phyloP scores from a whole-genome alignment of 2,888 invertebrate species.

The Amphipyra tragopoginis region DNA sequence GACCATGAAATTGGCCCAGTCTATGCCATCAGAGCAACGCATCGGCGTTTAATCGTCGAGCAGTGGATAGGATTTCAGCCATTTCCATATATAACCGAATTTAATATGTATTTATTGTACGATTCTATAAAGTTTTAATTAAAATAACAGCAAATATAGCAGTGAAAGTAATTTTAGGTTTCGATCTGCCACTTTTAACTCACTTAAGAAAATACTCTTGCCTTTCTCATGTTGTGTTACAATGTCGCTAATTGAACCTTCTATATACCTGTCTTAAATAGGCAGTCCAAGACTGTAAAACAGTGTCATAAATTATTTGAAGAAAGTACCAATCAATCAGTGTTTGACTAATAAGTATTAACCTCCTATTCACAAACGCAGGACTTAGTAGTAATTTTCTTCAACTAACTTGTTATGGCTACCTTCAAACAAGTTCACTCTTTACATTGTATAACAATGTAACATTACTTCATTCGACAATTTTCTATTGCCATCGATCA shows the following conservation, averaged over 20 bases:
- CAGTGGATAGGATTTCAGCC: conserved; percentile 74
- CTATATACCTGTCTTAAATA: no score
- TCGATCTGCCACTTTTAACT: neutral
- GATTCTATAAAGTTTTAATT: conserved; percentile 35
- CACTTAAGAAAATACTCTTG: neutral
- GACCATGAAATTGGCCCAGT: conserved; percentile 88
- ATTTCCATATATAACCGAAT: conserved; percentile 72
- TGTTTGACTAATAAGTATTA: neutral
- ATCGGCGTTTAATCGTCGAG: conserved; percentile 78
- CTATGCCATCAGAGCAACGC: conserved; percentile 76
- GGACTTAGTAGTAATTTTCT: conserved; percentile 18
- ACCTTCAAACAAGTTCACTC: conserved; percentile 20
- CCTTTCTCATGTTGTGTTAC: neutral
- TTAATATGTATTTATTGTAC: conserved; percentile 42
- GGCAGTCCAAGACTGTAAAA: neutral
- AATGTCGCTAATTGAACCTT: no score
- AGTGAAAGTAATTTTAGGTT: neutral
- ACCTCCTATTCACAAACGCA: conserved; percentile 9
- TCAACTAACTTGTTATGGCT: conserved; percentile 26
- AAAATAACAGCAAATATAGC: conserved; percentile 16
- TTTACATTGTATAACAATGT: conserved; percentile 34
- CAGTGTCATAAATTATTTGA: neutral
- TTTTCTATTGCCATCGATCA: conserved; percentile 32
- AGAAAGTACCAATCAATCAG: conserved; percentile 16
- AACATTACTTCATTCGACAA: conserved; percentile 20